Evolutionary conservation across 1,140 invertebrate genomes (phyloP), one percentile per base, ranked within the genome.

Genomic region (Cephus cinctus): DNA sequence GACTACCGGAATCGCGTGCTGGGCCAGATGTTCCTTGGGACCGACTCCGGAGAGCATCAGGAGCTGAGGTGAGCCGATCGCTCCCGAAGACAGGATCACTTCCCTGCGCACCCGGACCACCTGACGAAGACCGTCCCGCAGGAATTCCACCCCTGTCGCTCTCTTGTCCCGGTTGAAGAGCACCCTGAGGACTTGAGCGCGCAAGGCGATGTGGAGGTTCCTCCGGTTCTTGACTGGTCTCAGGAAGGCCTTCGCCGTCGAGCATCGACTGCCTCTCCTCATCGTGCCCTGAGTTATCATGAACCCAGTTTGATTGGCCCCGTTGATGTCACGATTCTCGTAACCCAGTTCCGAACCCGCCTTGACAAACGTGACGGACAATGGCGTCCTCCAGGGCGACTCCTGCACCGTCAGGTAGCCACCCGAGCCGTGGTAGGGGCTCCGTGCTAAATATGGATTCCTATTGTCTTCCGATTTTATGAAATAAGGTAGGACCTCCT

Each of bases 1-100:
- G 2, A 92, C 52, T 0, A 90, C 79, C 0, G 86, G 86, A 47
- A 94, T 92, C 2, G 82, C 83, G 31, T 90, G 80, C 43, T 88
- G 81, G 46, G 82, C 61, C 1, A 98, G 73, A 58, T 96, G 88
- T 32, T 90, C 84, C 1, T 74, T 78, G 0, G 91, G 91, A 0
- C 93, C 93, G 15, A 96, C 82, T 0, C 94, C 94, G 14, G 90
- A 94, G 0, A 95, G 60, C 90, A 96, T 90, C 11, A 96, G 78
- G n/a, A 96, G 55, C 48, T 93, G 89, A 1, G 92, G 90, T 2
- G 86, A 85, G 22, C 87, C 85, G 9, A 94, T 82, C 0, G 91
- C 83, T 0, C 92, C 92, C 0, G 89, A 87, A 1, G 88, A 90
- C 34, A 92, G 69, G 2, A 95, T 82, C 0, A 94, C 81, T 71